Evolutionary conservation across 1,140 invertebrate genomes (phyloP).

Genomic region (Pachypeltis micranthus): DNA sequence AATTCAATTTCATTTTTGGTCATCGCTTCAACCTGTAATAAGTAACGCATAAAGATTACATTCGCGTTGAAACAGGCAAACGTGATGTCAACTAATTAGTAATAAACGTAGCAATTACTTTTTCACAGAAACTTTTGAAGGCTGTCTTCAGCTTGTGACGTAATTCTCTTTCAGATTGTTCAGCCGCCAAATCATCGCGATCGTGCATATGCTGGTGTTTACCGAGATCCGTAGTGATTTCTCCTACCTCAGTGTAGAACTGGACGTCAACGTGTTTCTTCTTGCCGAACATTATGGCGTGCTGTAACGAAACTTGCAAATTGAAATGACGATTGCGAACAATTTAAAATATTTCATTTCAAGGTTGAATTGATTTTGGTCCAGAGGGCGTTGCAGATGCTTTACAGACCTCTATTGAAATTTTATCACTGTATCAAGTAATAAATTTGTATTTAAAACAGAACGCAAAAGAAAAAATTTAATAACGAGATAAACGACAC

Average conservation of each 20-base stretch:
- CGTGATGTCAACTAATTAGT: neutral
- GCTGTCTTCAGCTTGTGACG: slow-evolving; percentile 92
- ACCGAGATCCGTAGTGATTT: slow-evolving; percentile 97
- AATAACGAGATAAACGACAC: too few species aligned
- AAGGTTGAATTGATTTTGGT: too few species aligned
- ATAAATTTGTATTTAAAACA: too few species aligned
- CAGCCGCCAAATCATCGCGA: slow-evolving; percentile 93
- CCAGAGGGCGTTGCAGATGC: too few species aligned
- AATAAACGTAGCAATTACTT: slow-evolving; percentile 38
- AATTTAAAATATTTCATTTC: too few species aligned
- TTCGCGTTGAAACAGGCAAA: neutral
- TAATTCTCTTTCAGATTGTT: slow-evolving; percentile 94
- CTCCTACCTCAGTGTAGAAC: slow-evolving; percentile 99
- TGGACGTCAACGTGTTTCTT: slow-evolving; percentile 99
- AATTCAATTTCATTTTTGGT: slow-evolving; percentile 97
- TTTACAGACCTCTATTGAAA: too few species aligned
- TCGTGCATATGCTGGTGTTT: slow-evolving; percentile 99
- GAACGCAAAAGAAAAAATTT: too few species aligned
- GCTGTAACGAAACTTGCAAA: too few species aligned
- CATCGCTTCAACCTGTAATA: slow-evolving; percentile 70
- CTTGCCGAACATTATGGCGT: slow-evolving; percentile 98
- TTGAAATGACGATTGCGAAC: too few species aligned
- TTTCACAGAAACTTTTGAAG: slow-evolving; percentile 97
- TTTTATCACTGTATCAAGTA: too few species aligned
- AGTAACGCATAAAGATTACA: neutral